phyloP scores from a whole-genome alignment of 2,797 vertebrate genomes.

The Bradypodion ventrale region DNA sequence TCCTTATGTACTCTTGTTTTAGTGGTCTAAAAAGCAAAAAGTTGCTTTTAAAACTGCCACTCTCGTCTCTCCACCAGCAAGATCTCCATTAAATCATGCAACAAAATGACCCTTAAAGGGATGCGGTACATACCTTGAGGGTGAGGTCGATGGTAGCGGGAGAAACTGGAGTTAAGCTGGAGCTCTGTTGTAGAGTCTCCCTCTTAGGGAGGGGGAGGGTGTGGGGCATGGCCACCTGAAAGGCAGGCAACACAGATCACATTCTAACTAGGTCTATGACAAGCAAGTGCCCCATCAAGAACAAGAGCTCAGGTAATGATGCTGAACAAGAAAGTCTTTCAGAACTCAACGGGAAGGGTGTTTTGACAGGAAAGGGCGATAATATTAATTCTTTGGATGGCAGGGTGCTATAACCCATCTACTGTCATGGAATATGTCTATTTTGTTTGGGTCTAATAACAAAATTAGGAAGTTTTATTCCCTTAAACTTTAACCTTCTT shows the following conservation, averaged over 20 bases:
- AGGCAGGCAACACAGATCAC: conserved; percentile 79
- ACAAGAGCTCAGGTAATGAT: conserved; percentile 61
- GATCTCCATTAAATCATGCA: conserved; percentile 72
- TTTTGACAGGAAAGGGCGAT: conserved; percentile 44
- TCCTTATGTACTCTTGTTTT: conserved; percentile 52
- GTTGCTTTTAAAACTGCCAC: background rate
- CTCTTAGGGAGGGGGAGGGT: conserved; percentile 92
- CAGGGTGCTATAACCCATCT: conserved; percentile 41
- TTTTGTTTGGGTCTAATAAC: conserved; percentile 38
- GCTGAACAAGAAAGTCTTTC: conserved; percentile 55
- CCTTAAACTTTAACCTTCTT: conserved; percentile 3
- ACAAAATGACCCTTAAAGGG: conserved; percentile 68
- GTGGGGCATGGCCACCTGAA: conserved; percentile 94
- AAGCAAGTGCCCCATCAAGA: conserved; percentile 68
- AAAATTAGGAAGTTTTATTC: conserved; percentile 51
- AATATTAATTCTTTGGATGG: conserved; percentile 24
- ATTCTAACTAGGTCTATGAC: conserved; percentile 73
- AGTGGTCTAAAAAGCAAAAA: conserved; percentile 68
- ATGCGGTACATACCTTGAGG: conserved; percentile 87
- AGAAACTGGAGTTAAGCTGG: conserved; percentile 95
- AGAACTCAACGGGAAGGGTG: conserved; percentile 59
- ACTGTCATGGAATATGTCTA: conserved; percentile 42
- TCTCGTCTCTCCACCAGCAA: conserved; percentile 53
- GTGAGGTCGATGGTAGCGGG: conserved; percentile 97
- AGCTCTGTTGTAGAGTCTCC: conserved; percentile 94